phyloP scores from a whole-genome alignment of 2,888 invertebrate species.

The Agrilus cyanescens region DNA sequence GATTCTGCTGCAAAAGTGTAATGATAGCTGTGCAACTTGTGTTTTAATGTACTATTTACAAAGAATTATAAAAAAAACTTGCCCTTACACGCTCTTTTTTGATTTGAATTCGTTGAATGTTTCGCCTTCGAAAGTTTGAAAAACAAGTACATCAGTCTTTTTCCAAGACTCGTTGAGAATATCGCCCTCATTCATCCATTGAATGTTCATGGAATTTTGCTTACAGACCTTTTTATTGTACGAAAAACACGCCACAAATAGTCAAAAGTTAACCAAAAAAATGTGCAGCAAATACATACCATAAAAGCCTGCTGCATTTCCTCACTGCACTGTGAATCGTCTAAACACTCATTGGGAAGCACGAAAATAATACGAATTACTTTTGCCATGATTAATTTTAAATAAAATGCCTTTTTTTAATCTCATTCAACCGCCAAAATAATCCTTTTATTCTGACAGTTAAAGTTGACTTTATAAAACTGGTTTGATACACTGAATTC shows the following conservation, averaged over 20 bases:
- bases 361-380: conserved; percentile 36
- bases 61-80: background rate
- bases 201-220: conserved; percentile 47
- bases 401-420: no score
- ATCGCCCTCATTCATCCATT: conserved; percentile 53
- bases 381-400: no score
- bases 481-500: no score
- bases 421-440: no score
- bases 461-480: no score
- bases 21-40: background rate
- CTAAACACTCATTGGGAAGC: conserved; percentile 37
- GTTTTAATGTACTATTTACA: conserved; percentile 3
- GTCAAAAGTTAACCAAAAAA: conserved; percentile 3
- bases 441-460: no score
- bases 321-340: conserved; percentile 43
- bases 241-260: conserved; percentile 1
- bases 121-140: conserved; percentile 65
- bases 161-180: conserved; percentile 43
- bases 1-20: conserved; percentile 44
- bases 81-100: conserved; percentile 59
- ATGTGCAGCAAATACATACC: conserved; percentile 32
- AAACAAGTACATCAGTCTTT: conserved; percentile 64
- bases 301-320: conserved; percentile 50
- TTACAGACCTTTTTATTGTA: conserved; percentile 20
- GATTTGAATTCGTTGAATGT: conserved; percentile 51